phyloP scores from a whole-genome alignment of 2,888 invertebrate genomes.

The Drosophila putrida region DNA sequence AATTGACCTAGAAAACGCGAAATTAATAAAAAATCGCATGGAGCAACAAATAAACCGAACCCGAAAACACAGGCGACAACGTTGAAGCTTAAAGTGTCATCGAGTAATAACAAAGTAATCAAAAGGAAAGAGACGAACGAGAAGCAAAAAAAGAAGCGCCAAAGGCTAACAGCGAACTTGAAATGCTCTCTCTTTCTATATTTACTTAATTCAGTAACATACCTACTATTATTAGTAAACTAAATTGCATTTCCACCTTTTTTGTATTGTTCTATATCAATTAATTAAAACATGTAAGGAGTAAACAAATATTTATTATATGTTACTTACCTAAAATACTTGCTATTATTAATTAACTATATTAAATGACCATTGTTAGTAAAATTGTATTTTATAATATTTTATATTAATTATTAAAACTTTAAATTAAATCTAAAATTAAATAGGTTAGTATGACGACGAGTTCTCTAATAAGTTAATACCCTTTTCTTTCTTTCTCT shows the following conservation, averaged over 20 bases:
- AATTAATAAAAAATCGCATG: constrained; percentile 67
- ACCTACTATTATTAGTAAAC: background rate
- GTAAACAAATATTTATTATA: no score
- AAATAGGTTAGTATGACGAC: no score
- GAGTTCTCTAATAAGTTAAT: constrained; percentile 4
- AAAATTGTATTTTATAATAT: background rate
- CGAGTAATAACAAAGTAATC: constrained; percentile 59
- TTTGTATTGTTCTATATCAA: no score
- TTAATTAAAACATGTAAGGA: no score
- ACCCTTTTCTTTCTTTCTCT: constrained; percentile 10
- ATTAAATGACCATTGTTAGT: background rate
- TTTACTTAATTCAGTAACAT: background rate
- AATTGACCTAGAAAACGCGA: constrained; percentile 74
- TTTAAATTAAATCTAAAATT: background rate
- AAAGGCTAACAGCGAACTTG: background rate
- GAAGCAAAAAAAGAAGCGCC: background rate
- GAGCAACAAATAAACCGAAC: constrained; percentile 44
- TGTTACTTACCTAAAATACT: no score
- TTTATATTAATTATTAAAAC: no score
- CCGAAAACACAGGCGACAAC: constrained; percentile 38
- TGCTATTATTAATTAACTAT: no score
- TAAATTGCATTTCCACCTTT: no score
- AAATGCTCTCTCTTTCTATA: background rate
- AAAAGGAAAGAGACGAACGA: constrained; percentile 15
- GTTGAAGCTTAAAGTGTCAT: constrained; percentile 64